phyloP scores from a whole-genome alignment of 2,113 vertebrate species.

The Aegithalos caudatus region DNA sequence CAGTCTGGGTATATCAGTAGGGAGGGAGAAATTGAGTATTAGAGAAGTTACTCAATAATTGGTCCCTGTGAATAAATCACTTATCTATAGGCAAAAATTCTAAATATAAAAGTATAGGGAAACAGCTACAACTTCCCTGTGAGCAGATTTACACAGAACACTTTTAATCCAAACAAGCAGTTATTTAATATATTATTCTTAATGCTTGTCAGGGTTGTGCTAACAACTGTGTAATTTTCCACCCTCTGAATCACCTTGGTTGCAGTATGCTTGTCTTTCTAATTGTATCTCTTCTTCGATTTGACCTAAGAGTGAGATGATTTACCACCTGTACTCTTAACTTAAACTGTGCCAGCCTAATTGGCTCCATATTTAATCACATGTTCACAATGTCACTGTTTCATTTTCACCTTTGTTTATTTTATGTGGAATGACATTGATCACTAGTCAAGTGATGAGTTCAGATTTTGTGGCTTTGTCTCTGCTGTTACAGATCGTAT shows the following conservation, averaged over 20 bases:
- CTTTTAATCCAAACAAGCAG: constrained; percentile 20
- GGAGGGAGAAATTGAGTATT: not conserved
- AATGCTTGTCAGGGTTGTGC: not conserved
- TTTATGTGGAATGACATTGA: not conserved
- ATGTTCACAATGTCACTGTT: not conserved
- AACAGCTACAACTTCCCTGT: not conserved
- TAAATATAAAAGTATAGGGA: not conserved
- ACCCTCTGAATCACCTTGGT: not conserved
- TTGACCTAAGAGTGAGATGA: constrained; percentile 35
- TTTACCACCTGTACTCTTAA: constrained; percentile 31
- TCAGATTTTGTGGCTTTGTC: not conserved
- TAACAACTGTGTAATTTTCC: constrained; percentile 53
- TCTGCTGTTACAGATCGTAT: not conserved
- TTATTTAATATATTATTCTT: constrained; percentile 29
- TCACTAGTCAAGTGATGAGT: not conserved
- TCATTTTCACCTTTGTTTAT: constrained; percentile 31
- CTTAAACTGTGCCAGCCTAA: constrained; percentile 27
- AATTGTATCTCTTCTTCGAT: constrained; percentile 26
- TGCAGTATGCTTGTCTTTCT: constrained; percentile 44
- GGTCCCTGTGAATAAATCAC: not conserved
- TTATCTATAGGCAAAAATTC: not conserved
- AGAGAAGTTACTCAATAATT: not conserved
- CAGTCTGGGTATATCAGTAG: not conserved
- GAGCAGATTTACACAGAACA: not conserved
- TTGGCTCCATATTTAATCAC: constrained; percentile 13